phyloP scores from a whole-genome alignment of 1,140 invertebrate species.

The Formica selysi region DNA sequence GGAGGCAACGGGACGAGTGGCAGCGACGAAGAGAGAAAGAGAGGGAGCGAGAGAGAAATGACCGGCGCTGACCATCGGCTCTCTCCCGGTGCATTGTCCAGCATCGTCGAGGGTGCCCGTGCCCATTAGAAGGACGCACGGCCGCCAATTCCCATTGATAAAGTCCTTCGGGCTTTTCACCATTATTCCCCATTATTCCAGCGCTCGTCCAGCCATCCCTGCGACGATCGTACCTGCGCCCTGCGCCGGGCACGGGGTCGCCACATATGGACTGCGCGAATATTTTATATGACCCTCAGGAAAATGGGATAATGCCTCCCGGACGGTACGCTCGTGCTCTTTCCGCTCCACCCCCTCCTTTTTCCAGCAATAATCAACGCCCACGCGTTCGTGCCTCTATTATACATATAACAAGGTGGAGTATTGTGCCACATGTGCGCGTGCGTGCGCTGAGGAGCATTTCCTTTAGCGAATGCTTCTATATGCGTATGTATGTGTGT shows the following conservation, averaged over 20 bases:
- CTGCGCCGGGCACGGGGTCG: slow-evolving; percentile 3
- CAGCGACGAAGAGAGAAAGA: slow-evolving; percentile 15
- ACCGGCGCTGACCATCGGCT: slow-evolving; percentile 76
- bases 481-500: neutral
- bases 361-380: slow-evolving; percentile 79
- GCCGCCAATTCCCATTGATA: slow-evolving; percentile 80
- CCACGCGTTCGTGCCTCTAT: slow-evolving; percentile 75
- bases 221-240: slow-evolving; percentile 41
- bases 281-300: slow-evolving; percentile 75
- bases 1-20: neutral
- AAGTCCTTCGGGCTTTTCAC: slow-evolving; percentile 76
- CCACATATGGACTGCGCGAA: slow-evolving; percentile 50
- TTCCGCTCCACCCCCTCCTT: slow-evolving; percentile 48
- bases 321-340: slow-evolving; percentile 67
- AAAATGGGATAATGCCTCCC: slow-evolving; percentile 75
- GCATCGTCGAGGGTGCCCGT: slow-evolving; percentile 59
- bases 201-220: slow-evolving; percentile 18
- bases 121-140: slow-evolving; percentile 78
- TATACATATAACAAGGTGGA: slow-evolving; percentile 50
- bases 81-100: slow-evolving; percentile 75
- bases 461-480: slow-evolving; percentile 3
- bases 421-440: slow-evolving; percentile 30
- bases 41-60: slow-evolving; percentile 28
- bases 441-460: neutral
- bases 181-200: slow-evolving; percentile 78